These are phyloP conservation scores for Enoplosus armatus DNA, from an alignment of 2,797 vertebrate species.

Conservation along the genomic window DNA sequence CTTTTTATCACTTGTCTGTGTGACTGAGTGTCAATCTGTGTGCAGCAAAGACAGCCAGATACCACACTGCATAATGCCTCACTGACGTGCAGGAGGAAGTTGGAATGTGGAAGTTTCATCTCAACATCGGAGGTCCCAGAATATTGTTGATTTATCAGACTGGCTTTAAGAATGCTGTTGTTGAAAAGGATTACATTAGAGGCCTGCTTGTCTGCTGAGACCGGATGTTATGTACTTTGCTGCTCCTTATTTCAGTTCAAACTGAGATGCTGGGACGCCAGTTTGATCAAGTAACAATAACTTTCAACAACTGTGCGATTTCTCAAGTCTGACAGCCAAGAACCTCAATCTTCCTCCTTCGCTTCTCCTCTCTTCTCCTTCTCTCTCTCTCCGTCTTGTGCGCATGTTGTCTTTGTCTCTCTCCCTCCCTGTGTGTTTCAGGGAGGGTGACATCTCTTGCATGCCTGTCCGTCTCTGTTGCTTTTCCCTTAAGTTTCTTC, in stretches of 20 bases:
- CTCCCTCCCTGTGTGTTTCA: no score
- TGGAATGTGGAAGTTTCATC: background rate
- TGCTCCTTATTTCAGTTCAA: background rate
- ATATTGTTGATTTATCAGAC: background rate
- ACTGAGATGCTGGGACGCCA: background rate
- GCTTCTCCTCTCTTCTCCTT: no score
- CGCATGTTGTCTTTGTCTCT: no score
- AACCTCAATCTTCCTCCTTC: no score
- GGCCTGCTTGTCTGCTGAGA: no score
- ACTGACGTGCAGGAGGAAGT: slow-evolving; percentile 26
- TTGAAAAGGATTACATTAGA: no score
- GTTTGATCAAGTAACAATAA: background rate
- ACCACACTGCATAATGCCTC: slow-evolving; percentile 23
- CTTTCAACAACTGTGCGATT: background rate
- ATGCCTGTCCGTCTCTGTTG: no score
- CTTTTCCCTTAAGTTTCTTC: no score
- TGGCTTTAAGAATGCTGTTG: no score
- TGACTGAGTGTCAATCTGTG: slow-evolving; percentile 43
- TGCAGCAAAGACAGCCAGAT: slow-evolving; percentile 30
- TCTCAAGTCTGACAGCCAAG: no score
- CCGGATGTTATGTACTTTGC: background rate
- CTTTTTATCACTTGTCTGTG: slow-evolving; percentile 41
- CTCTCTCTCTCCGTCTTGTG: no score
- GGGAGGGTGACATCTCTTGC: no score
- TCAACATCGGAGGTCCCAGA: background rate